Evolutionary conservation across 1,140 invertebrate genomes (phyloP).

Genomic region (Bombus waltoni): DNA sequence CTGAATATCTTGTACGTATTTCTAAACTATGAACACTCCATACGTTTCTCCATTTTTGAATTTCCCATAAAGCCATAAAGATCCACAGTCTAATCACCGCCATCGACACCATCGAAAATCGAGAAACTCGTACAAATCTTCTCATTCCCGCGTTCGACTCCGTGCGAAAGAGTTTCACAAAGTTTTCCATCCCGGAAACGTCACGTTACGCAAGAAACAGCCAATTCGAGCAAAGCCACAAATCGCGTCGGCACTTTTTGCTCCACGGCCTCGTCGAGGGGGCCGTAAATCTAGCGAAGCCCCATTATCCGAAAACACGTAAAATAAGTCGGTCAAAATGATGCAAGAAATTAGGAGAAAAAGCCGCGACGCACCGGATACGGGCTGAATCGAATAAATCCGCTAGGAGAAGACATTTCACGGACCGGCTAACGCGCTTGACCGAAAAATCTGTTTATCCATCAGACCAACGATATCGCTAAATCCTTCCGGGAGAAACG

Average conservation of each 20-base stretch:
- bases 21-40: too few relatives aligned
- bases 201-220: background rate
- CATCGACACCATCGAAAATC: too few relatives aligned
- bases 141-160: background rate
- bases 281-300: conserved; percentile 10
- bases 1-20: too few relatives aligned
- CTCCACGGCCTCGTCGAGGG: background rate
- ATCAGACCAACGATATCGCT: background rate
- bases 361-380: background rate
- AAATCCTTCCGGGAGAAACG: conserved; percentile 10
- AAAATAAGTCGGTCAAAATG: conserved; percentile 29
- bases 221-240: background rate
- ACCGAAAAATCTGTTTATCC: conserved; percentile 49
- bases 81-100: too few relatives aligned
- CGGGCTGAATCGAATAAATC: conserved; percentile 4
- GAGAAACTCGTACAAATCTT: too few relatives aligned
- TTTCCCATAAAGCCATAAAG: too few relatives aligned
- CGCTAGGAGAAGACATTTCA: too few relatives aligned
- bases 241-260: background rate
- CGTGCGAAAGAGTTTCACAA: background rate
- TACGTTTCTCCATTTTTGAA: too few relatives aligned
- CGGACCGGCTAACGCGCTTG: conserved; percentile 32
- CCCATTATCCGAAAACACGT: conserved; percentile 32
- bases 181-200: background rate
- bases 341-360: conserved; percentile 7